phyloP scores from a whole-genome alignment of 2,797 vertebrate genomes.

The Malurus leucopterus region DNA sequence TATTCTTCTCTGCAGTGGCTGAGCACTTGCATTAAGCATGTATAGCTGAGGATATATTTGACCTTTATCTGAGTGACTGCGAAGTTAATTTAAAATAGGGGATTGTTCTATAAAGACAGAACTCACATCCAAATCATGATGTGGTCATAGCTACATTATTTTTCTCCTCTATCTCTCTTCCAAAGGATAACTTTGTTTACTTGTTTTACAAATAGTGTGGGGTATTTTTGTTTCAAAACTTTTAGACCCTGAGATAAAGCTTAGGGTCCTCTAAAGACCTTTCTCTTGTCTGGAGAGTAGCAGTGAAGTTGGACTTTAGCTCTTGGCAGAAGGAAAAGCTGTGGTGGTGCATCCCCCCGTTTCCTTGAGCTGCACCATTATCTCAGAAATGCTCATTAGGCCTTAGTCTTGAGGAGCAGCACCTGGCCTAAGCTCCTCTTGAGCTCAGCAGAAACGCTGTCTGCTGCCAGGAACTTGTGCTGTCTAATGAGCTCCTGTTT shows the following conservation, averaged over 20 bases:
- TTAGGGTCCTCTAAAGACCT: not conserved
- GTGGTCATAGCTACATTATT: not conserved
- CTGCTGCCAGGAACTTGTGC: not conserved
- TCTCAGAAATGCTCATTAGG: not conserved
- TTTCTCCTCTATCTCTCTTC: not conserved
- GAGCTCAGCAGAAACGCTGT: not conserved
- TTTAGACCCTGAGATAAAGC: not conserved
- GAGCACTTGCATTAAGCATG: not conserved
- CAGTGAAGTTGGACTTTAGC: not conserved
- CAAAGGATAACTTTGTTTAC: not conserved
- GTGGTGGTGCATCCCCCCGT: not conserved
- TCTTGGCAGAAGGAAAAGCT: not conserved
- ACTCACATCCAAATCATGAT: not conserved
- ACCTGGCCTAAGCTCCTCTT: not conserved
- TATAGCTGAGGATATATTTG: not conserved
- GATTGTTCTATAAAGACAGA: not conserved
- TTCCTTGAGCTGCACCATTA: not conserved
- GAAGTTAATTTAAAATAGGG: not conserved
- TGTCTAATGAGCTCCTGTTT: not conserved
- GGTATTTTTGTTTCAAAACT: not conserved
- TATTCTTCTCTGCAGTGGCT: not conserved
- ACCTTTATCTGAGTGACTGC: not conserved
- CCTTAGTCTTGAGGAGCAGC: not conserved
- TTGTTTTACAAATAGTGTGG: not conserved
- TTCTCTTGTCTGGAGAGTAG: not conserved